Evolutionary conservation across 2,797 vertebrate genomes (phyloP).

Genomic region (Acanthiza pusilla): DNA sequence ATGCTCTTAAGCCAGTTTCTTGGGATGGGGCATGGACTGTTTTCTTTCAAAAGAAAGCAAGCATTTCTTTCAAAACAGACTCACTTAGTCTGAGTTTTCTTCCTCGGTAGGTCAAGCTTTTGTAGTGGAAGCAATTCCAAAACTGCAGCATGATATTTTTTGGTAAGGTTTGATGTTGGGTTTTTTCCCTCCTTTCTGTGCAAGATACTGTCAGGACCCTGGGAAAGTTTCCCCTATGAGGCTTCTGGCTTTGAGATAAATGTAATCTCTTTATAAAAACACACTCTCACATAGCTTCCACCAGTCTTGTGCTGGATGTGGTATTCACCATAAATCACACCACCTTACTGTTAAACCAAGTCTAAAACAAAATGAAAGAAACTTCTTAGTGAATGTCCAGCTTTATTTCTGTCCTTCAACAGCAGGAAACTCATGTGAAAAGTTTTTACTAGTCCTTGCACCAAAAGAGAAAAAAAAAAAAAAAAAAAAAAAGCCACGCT

Average conservation of each 20-base stretch:
- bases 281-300: not conserved
- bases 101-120: not conserved
- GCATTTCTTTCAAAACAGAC: not conserved
- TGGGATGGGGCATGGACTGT: not conserved
- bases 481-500: too few species aligned
- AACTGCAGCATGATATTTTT: not conserved
- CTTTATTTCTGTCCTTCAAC: not conserved
- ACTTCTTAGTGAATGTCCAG: not conserved
- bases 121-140: not conserved
- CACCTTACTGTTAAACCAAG: not conserved
- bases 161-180: not conserved
- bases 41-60: not conserved
- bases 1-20: not conserved
- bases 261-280: constrained; percentile 17
- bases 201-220: not conserved
- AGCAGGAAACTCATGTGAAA: not conserved
- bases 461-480: not conserved
- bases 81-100: not conserved
- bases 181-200: not conserved
- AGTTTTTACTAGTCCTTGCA: not conserved
- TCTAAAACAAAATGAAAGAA: not conserved
- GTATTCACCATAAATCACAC: not conserved
- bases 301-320: not conserved
- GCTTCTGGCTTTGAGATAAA: constrained; percentile 16
- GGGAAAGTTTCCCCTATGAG: not conserved